These are phyloP conservation scores for Vidua chalybeata DNA, from an alignment of 2,113 vertebrate species.

Conservation along the genomic window DNA sequence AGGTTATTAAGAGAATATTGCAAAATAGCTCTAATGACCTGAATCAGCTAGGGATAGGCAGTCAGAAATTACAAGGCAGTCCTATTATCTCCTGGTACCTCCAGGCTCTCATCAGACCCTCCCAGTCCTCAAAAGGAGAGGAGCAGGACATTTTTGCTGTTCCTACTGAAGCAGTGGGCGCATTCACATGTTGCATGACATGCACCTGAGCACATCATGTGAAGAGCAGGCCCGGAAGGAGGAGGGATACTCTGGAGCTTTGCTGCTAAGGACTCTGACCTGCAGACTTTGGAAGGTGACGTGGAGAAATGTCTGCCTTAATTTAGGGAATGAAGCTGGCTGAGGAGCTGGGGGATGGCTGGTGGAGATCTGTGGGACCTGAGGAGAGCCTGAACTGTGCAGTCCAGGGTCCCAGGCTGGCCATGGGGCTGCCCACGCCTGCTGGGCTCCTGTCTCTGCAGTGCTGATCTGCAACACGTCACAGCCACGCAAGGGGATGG, in stretches of 20 bases:
- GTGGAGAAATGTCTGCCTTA: not conserved
- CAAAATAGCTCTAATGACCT: constrained; percentile 66
- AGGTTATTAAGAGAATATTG: constrained; percentile 65
- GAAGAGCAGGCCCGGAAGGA: rapidly evolving
- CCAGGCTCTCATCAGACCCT: not conserved
- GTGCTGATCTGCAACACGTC: not conserved
- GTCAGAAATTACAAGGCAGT: not conserved
- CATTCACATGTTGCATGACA: rapidly evolving
- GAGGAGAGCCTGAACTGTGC: not conserved
- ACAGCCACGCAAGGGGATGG: rapidly evolving
- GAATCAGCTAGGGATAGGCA: constrained; percentile 38
- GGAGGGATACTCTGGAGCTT: not conserved
- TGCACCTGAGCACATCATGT: rapidly evolving
- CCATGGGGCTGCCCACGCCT: rapidly evolving
- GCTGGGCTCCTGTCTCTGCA: not conserved
- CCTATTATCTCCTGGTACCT: not conserved
- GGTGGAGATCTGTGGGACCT: not conserved
- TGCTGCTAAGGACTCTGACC: not conserved
- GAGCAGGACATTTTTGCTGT: not conserved
- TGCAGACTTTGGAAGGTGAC: rapidly evolving
- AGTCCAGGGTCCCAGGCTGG: not conserved
- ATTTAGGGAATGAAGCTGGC: not conserved
- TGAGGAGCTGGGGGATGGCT: not conserved
- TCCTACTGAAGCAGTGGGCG: not conserved
- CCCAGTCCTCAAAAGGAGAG: not conserved